phyloP scores from a whole-genome alignment of 2,888 invertebrate genomes.

The Calameuta pallipes region DNA sequence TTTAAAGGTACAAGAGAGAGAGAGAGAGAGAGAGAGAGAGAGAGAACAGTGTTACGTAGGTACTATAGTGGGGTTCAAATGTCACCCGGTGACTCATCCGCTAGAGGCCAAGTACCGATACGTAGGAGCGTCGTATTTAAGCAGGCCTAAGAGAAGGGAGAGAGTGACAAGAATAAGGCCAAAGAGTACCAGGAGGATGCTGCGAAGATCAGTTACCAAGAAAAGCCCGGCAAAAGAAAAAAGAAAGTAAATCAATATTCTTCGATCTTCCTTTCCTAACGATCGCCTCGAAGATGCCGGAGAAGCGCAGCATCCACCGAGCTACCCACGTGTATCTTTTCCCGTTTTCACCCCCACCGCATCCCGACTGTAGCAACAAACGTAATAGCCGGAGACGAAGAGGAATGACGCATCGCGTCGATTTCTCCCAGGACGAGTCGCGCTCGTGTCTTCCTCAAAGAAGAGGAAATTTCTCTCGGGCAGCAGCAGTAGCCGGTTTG shows the following conservation, averaged over 20 bases:
- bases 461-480: not conserved
- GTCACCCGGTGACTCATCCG: slow-evolving; percentile 55
- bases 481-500: not conserved
- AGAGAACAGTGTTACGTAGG: slow-evolving; percentile 5
- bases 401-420: not conserved
- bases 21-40: slow-evolving; percentile 6
- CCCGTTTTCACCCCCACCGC: not conserved
- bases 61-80: slow-evolving; percentile 55
- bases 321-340: not conserved
- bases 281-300: not conserved
- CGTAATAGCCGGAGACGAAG: not conserved
- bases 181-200: not conserved
- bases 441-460: not conserved
- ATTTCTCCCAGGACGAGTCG: not conserved
- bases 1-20: slow-evolving; percentile 16
- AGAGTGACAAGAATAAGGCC: not conserved
- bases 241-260: not conserved
- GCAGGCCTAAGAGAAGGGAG: not conserved
- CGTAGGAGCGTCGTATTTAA: not conserved
- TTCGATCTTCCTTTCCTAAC: not conserved
- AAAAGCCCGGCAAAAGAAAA: not conserved
- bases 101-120: slow-evolving; percentile 18
- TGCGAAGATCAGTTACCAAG: not conserved
- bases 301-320: not conserved
- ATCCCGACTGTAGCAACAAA: not conserved